A percentile compares a stretch with the other conserved stretches of the same genome.
phyloP scores from a whole-genome alignment of 2,113 vertebrate genomes.

The Dermatemys mawii region DNA sequence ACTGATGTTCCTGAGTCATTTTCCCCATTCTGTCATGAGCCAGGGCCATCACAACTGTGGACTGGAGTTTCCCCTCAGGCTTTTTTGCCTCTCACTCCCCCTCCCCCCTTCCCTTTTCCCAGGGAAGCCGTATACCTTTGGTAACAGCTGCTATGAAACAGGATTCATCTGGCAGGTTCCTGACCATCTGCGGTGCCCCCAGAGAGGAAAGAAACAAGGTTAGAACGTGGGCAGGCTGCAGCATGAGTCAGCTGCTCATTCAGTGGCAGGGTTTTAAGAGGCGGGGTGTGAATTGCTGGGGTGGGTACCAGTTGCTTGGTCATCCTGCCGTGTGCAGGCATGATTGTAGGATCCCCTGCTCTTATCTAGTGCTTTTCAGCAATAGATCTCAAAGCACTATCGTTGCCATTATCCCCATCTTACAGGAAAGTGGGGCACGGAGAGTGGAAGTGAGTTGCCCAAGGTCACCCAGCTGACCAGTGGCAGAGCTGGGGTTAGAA shows the following conservation, averaged over 20 bases:
- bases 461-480: not conserved
- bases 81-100: not conserved
- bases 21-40: not conserved
- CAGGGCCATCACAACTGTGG: not conserved
- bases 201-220: not conserved
- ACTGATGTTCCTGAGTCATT: not conserved
- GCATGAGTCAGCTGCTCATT: not conserved
- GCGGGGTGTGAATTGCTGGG: not conserved
- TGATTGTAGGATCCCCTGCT: not conserved
- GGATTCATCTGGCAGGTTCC: constrained; percentile 63
- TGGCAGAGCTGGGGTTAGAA: not conserved
- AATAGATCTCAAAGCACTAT: not conserved
- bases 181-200: constrained; percentile 37
- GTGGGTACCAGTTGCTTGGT: no score
- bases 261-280: not conserved
- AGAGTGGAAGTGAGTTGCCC: not conserved
- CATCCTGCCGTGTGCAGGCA: no score
- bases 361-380: not conserved
- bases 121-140: constrained; percentile 34
- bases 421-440: not conserved
- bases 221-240: not conserved
- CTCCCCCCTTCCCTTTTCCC: not conserved
- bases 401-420: not conserved
- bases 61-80: not conserved
- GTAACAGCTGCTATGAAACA: constrained; percentile 49